A percentile compares a stretch with the other conserved stretches of the same genome.
Evolutionary conservation across 2,888 invertebrate genomes (phyloP).

Genomic region (Dioctria linearis): DNA sequence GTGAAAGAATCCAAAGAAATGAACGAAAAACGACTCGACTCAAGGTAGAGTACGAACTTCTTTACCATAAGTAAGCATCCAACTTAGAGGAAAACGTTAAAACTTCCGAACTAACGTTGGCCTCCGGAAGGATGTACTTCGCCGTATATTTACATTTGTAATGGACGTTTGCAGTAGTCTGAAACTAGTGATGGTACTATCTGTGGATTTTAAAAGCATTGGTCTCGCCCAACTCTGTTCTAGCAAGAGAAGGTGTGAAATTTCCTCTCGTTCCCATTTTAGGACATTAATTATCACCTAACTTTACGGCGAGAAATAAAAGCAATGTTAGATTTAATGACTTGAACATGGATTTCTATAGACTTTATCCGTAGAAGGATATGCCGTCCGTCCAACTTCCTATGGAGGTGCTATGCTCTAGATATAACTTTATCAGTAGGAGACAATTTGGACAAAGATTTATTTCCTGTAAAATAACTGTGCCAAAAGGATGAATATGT

Average conservation of each 20-base stretch:
- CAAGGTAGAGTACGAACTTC: not conserved
- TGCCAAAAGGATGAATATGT: too few relatives aligned
- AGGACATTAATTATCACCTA: slow-evolving; percentile 32
- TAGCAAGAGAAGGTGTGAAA: not conserved
- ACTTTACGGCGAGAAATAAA: slow-evolving; percentile 35
- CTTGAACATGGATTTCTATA: slow-evolving; percentile 12
- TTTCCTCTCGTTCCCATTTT: too few relatives aligned
- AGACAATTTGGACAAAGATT: too few relatives aligned
- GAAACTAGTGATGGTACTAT: slow-evolving; percentile 10
- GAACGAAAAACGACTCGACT: too few relatives aligned
- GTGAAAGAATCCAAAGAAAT: too few relatives aligned
- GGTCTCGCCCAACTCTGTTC: too few relatives aligned
- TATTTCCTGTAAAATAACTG: too few relatives aligned
- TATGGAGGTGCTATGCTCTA: slow-evolving; percentile 1
- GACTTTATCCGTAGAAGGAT: slow-evolving; percentile 3
- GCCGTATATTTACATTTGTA: slow-evolving; percentile 36
- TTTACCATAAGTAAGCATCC: not conserved
- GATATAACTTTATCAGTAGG: slow-evolving; percentile 12
- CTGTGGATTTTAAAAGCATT: slow-evolving; percentile 4
- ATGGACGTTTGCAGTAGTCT: slow-evolving; percentile 20
- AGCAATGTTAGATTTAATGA: slow-evolving; percentile 22
- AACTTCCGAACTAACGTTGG: slow-evolving; percentile 22
- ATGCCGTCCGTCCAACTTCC: slow-evolving; percentile 19
- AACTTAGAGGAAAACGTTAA: slow-evolving; percentile 18
- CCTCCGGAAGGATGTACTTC: not conserved